phyloP scores from a whole-genome alignment of 2,888 invertebrate genomes.

The Andrena dorsata region DNA sequence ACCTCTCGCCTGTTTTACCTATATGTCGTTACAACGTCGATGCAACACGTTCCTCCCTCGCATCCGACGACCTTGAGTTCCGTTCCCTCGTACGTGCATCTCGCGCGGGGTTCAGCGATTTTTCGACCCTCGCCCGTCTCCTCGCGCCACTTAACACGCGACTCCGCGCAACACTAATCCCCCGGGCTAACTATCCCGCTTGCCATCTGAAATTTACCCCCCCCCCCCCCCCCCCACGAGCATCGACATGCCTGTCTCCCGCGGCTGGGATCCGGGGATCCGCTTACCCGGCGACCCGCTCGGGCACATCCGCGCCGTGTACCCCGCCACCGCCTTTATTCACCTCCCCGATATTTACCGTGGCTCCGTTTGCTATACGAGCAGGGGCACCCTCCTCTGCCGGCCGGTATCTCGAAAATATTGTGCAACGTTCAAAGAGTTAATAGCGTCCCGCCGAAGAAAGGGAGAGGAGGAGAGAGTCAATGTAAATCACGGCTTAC shows the following conservation, averaged over 20 bases:
- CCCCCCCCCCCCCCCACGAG: no score
- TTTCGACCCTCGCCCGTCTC: constrained; percentile 18
- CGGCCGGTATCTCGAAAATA: constrained; percentile 4
- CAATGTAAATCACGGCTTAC: constrained; percentile 66
- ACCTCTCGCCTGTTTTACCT: constrained; percentile 48
- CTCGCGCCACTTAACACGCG: constrained; percentile 35
- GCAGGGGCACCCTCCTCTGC: background rate
- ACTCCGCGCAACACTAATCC: constrained; percentile 24
- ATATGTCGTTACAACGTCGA: constrained; percentile 46
- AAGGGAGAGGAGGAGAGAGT: constrained; percentile 20
- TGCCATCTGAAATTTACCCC: constrained; percentile 10
- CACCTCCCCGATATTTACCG: background rate
- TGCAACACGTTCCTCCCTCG: constrained; percentile 54
- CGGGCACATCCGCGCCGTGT: background rate
- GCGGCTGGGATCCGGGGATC: background rate
- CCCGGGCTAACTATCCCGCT: background rate
- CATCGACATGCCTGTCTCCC: background rate
- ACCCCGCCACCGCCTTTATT: background rate
- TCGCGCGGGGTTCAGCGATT: constrained; percentile 12
- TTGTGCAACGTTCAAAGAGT: constrained; percentile 9
- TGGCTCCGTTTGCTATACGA: background rate
- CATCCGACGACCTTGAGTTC: constrained; percentile 63
- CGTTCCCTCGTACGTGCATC: constrained; percentile 18
- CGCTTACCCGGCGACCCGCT: constrained; percentile 2
- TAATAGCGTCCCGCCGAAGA: background rate